These are phyloP conservation scores for Hormaphis cornu DNA, from an alignment of 1,140 invertebrate species.

Conservation along the genomic window DNA sequence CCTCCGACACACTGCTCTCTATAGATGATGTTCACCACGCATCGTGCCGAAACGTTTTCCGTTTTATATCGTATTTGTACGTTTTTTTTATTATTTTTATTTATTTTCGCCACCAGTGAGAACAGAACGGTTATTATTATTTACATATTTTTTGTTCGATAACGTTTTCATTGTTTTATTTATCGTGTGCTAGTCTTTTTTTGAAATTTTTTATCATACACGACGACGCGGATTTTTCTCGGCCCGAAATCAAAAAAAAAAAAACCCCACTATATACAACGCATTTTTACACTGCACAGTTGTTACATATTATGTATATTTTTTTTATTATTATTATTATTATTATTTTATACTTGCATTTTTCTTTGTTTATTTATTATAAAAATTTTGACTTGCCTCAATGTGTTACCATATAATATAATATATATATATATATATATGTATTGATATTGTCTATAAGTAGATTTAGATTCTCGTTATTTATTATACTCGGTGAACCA, in stretches of 20 bases:
- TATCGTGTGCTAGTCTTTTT: conserved; percentile 25
- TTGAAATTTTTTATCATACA: neutral
- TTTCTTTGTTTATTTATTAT: conserved; percentile 30
- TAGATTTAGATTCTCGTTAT: conserved; percentile 22
- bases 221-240: neutral
- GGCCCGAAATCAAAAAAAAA: neutral
- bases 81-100: neutral
- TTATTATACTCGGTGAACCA: too few relatives aligned
- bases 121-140: too few relatives aligned
- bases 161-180: conserved; percentile 15
- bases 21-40: too few relatives aligned
- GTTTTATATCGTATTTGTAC: too few relatives aligned
- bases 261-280: conserved; percentile 13
- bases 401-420: conserved; percentile 29
- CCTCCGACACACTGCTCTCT: too few relatives aligned
- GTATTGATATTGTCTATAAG: conserved; percentile 11
- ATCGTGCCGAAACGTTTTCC: too few relatives aligned
- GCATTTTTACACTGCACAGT: conserved; percentile 13
- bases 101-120: neutral
- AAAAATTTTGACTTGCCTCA: conserved; percentile 23
- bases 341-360: conserved; percentile 7
- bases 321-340: conserved; percentile 6
- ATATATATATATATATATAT: too few relatives aligned
- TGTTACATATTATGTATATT: too few relatives aligned
- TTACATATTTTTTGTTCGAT: neutral